Percentiles rank a stretch among this genome's conserved stretches.
phyloP scores from a whole-genome alignment of 2,113 vertebrate species.

The Cervus canadensis region DNA sequence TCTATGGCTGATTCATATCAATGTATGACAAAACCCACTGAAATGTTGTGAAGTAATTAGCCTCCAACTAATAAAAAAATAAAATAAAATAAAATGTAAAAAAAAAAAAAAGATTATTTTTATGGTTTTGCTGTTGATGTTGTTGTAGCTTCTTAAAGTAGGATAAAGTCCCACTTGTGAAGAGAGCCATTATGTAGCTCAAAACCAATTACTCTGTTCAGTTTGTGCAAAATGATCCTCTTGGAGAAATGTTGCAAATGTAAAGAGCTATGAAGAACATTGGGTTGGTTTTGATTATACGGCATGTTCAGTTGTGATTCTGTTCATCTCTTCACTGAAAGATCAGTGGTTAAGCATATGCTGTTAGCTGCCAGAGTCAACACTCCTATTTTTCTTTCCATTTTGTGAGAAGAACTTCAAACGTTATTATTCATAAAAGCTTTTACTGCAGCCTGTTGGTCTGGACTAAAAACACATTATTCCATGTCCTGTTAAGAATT shows the following conservation, averaged over 20 bases:
- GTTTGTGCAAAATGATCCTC: not conserved
- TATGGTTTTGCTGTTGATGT: not conserved
- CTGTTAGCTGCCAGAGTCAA: conserved; percentile 53
- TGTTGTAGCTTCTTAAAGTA: conserved; percentile 16
- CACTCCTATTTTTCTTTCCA: conserved; percentile 49
- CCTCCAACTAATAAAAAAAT: no score
- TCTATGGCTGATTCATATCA: no score
- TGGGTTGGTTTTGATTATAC: not conserved
- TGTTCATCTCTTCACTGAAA: conserved; percentile 17
- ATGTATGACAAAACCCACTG: no score
- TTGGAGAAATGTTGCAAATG: not conserved
- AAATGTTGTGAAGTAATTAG: no score
- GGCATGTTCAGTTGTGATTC: not conserved
- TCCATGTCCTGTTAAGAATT: not conserved
- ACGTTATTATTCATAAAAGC: conserved; percentile 47
- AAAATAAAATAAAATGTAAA: no score
- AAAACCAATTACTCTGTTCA: not conserved
- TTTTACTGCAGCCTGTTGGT: conserved; percentile 45
- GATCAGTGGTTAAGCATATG: conserved; percentile 42
- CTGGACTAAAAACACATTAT: conserved; percentile 53
- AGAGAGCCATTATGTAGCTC: not conserved
- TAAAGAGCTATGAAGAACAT: not conserved
- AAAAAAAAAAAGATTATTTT: not conserved
- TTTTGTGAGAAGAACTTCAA: conserved; percentile 51
- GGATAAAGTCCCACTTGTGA: not conserved